These are phyloP conservation scores for Gobiocypris rarus DNA, from an alignment of 2,113 vertebrate species.

Conservation along the genomic window DNA sequence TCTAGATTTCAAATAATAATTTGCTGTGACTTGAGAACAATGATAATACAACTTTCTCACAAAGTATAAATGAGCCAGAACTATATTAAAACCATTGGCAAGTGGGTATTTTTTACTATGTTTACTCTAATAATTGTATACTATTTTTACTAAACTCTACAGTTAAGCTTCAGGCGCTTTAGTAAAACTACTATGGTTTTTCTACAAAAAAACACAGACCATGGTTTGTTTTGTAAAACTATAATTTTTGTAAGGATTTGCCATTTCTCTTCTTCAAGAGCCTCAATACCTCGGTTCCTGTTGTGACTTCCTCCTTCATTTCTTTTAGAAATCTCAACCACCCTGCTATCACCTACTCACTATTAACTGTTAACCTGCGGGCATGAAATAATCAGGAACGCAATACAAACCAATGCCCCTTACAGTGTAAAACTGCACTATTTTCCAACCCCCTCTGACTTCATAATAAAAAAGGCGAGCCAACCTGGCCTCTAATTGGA, in stretches of 20 bases:
- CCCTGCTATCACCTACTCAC: constrained; percentile 7
- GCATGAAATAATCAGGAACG: constrained; percentile 42
- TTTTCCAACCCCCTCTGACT: constrained; percentile 57
- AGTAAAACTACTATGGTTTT: neutral
- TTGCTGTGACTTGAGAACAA: neutral
- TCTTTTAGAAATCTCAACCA: neutral
- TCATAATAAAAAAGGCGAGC: constrained; percentile 47
- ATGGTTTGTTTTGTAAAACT: neutral
- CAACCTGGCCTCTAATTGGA: constrained; percentile 67
- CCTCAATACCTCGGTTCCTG: constrained; percentile 49
- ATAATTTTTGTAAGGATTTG: neutral
- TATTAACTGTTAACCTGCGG: constrained; percentile 32
- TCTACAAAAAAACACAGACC: neutral
- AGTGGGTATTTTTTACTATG: neutral
- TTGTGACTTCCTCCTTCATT: neutral
- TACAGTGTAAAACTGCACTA: constrained; percentile 33
- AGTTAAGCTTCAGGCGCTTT: neutral
- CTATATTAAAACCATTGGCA: neutral
- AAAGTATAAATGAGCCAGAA: neutral
- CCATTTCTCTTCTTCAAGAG: constrained; percentile 59
- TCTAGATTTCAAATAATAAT: too few species aligned
- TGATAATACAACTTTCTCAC: neutral
- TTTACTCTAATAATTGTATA: too few species aligned
- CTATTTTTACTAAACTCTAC: neutral
- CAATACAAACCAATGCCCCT: constrained; percentile 23